Percentiles rank a stretch among this genome's conserved stretches.
Evolutionary conservation across 2,888 invertebrate species (phyloP).

Genomic region (Venusia cambrica): DNA sequence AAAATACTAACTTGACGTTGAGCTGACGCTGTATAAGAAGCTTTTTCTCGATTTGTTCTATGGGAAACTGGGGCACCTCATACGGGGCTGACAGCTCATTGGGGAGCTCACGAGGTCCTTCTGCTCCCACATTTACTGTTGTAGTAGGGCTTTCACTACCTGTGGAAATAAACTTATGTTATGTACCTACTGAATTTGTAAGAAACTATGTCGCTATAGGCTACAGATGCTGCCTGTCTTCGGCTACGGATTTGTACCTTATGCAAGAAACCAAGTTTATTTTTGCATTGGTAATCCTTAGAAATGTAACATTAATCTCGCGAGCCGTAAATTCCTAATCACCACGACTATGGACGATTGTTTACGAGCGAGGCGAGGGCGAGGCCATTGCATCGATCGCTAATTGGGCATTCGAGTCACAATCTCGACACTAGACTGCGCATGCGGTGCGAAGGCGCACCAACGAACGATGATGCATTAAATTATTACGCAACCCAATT

Average conservation of each 20-base stretch:
- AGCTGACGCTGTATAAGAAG: constrained; percentile 93
- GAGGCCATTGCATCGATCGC: constrained; percentile 20
- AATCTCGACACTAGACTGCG: too few relatives aligned
- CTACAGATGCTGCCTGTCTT: too few relatives aligned
- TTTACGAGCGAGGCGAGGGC: constrained; percentile 17
- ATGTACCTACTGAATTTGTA: too few relatives aligned
- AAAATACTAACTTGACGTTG: constrained; percentile 87
- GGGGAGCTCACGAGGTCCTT: constrained; percentile 82
- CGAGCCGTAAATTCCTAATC: constrained; percentile 5
- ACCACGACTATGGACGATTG: constrained; percentile 3
- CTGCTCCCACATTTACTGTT: constrained; percentile 77
- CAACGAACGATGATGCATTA: too few relatives aligned
- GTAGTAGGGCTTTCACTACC: constrained; percentile 88
- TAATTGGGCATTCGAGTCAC: constrained; percentile 26
- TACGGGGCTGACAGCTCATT: constrained; percentile 97
- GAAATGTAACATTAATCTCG: too few relatives aligned
- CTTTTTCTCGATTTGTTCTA: constrained; percentile 97
- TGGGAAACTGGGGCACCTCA: constrained; percentile 98
- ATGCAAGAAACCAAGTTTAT: too few relatives aligned
- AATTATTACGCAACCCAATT: too few relatives aligned
- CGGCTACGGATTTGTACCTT: too few relatives aligned
- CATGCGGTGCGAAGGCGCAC: constrained; percentile 14
- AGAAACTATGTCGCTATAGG: too few relatives aligned
- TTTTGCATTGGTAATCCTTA: too few relatives aligned
- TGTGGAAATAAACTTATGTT: constrained; percentile 51